A percentile compares a stretch with the other conserved stretches of the same genome.
These are phyloP conservation scores for roundworm (Caenorhabditis elegans) DNA, from an alignment of 1,140 invertebrate species.

Conservation along the genomic window DNA sequence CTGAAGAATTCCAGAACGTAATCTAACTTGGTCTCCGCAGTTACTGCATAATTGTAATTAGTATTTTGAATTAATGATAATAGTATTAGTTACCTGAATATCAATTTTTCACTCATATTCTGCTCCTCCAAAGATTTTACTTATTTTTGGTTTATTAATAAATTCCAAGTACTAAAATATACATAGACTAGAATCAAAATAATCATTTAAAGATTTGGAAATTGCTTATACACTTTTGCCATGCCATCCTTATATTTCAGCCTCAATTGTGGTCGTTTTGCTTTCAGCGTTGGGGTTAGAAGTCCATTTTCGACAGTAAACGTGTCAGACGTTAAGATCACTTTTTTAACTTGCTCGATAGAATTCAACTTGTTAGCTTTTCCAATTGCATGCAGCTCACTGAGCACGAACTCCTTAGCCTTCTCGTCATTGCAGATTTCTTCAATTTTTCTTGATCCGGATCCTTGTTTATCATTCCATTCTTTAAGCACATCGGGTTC, in stretches of 20 bases:
- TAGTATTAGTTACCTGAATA: no score
- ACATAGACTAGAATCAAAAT: neutral
- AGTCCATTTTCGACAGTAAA: conserved; percentile 95
- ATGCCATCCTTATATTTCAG: conserved; percentile 58
- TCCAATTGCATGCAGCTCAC: conserved; percentile 55
- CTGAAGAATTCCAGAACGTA: no score
- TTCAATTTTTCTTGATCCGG: conserved; percentile 39
- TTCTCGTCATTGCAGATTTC: conserved; percentile 56
- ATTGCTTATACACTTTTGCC: conserved; percentile 51
- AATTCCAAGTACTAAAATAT: no score
- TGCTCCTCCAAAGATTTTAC: no score
- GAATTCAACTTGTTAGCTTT: conserved; percentile 62
- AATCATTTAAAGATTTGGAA: neutral
- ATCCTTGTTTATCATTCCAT: conserved; percentile 48
- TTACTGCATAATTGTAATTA: no score
- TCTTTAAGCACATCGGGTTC: conserved; percentile 47
- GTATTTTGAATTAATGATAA: no score
- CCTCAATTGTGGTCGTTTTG: conserved; percentile 61
- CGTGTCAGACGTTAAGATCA: conserved; percentile 79
- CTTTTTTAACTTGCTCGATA: conserved; percentile 61
- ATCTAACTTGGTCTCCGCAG: no score
- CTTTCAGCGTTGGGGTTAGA: conserved; percentile 92
- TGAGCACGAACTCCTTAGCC: conserved; percentile 52
- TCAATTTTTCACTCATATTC: no score
- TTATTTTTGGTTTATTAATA: no score